Evolutionary conservation across 92 coral and sea anemone genomes (phyloP).

Genomic region (Palythoa grandis): DNA sequence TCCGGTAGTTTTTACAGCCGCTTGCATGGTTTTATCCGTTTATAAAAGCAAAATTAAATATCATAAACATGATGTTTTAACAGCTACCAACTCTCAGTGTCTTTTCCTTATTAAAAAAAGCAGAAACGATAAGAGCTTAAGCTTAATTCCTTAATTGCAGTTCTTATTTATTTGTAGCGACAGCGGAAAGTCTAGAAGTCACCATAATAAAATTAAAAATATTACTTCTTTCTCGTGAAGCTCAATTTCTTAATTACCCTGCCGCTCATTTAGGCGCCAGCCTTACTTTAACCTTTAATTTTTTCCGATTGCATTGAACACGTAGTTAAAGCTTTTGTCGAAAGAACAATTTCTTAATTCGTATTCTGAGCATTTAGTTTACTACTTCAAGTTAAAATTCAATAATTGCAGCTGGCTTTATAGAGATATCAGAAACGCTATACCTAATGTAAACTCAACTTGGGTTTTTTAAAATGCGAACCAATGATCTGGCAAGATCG

Average conservation of each 20-base stretch:
- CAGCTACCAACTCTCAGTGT: neutral
- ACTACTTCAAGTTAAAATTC: neutral
- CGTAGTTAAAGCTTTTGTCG: neutral
- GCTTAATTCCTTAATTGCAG: neutral
- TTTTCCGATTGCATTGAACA: too few relatives aligned
- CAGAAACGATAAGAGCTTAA: neutral
- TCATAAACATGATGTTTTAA: too few relatives aligned
- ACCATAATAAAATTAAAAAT: neutral
- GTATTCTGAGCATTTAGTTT: neutral
- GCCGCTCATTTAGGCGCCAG: too few relatives aligned
- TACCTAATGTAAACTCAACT: constrained; percentile 22
- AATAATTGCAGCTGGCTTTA: constrained; percentile 36
- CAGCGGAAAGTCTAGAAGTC: neutral
- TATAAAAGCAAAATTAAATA: too few relatives aligned
- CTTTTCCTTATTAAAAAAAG: neutral
- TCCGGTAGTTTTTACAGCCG: too few relatives aligned
- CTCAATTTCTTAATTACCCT: neutral
- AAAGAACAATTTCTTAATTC: neutral
- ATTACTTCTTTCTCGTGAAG: neutral
- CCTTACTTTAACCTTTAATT: too few relatives aligned
- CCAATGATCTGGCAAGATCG: constrained; percentile 21
- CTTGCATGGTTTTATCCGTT: too few relatives aligned
- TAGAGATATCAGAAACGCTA: constrained; percentile 1
- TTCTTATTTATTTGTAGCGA: neutral
- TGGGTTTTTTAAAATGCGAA: neutral